Conservation (phyloP, 2,888 invertebrate species). For the Xestia sexstrigata region DNA sequence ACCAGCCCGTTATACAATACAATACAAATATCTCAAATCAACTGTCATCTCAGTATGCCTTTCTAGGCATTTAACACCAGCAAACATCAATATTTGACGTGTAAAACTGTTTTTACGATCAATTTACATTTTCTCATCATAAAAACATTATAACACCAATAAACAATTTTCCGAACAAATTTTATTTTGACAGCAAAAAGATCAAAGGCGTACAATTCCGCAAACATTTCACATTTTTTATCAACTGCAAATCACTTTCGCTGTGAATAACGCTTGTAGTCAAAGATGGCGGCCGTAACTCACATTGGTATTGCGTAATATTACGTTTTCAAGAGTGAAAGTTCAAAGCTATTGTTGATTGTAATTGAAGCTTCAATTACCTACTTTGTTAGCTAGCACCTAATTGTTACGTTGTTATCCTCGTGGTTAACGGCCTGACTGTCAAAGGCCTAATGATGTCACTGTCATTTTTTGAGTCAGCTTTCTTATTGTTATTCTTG, state of each 20-base stretch:
- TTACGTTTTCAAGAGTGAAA: conserved; percentile 57
- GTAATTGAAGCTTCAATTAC: conserved; percentile 55
- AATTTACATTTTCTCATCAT: neutral
- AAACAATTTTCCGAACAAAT: neutral
- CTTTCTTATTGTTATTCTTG: neutral
- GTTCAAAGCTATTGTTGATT: conserved; percentile 52
- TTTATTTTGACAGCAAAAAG: conserved; percentile 19
- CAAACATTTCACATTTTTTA: conserved; percentile 52
- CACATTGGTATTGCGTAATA: conserved; percentile 50
- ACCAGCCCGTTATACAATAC: too few species aligned
- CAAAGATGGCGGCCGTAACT: conserved; percentile 47
- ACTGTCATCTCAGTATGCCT: neutral
- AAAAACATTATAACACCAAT: neutral
- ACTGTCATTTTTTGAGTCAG: neutral
- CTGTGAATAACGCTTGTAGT: conserved; percentile 34
- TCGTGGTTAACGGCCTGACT: neutral
- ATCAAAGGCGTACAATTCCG: conserved; percentile 30
- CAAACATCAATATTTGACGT: neutral
- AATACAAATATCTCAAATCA: too few species aligned
- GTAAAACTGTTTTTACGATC: neutral
- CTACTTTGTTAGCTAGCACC: conserved; percentile 22
- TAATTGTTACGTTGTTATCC: conserved; percentile 6
- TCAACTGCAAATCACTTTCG: conserved; percentile 57
- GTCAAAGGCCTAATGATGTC: conserved; percentile 2
- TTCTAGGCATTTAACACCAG: neutral